Percentiles rank a stretch among this genome's conserved stretches.
Conservation (phyloP, 2,113 vertebrate genomes). For the Platichthys flesus region DNA sequence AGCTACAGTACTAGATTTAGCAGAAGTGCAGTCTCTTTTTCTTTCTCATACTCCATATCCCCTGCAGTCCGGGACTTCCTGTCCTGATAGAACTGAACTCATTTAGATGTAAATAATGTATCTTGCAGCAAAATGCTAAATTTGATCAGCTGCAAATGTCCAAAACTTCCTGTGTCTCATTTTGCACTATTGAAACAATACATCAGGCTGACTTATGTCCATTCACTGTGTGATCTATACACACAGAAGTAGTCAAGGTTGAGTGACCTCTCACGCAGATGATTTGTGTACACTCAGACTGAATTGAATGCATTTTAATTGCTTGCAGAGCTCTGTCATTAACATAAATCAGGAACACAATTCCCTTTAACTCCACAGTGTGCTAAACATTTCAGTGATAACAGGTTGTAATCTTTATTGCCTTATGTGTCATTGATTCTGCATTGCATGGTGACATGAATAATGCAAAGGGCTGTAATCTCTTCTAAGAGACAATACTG, state of each 20-base stretch:
- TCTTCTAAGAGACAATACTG: slow-evolving; percentile 45
- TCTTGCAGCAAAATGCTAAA: slow-evolving; percentile 40
- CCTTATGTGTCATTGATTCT: slow-evolving; percentile 69
- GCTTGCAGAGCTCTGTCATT: slow-evolving; percentile 55
- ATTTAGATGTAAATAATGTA: slow-evolving; percentile 29
- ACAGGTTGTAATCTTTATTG: slow-evolving; percentile 78
- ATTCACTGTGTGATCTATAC: slow-evolving; percentile 46
- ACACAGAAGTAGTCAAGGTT: slow-evolving; percentile 50
- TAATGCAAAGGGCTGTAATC: slow-evolving; percentile 72
- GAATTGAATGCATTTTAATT: slow-evolving; percentile 69
- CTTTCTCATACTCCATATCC: slow-evolving; percentile 59
- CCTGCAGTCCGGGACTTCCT: slow-evolving; percentile 31
- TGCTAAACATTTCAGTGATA: slow-evolving; percentile 74
- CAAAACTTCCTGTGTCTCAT: slow-evolving; percentile 5
- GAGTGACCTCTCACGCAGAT: slow-evolving; percentile 66
- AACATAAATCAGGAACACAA: slow-evolving; percentile 69
- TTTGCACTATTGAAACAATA: slow-evolving; percentile 26
- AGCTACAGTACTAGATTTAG: slow-evolving; percentile 76
- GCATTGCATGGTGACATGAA: slow-evolving; percentile 67
- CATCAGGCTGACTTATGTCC: slow-evolving; percentile 35
- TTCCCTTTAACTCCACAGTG: slow-evolving; percentile 62
- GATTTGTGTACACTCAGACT: slow-evolving; percentile 64
- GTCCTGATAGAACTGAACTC: slow-evolving; percentile 38
- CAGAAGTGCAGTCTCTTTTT: slow-evolving; percentile 71
- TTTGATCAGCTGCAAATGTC: slow-evolving; percentile 22